phyloP scores from a whole-genome alignment of 2,797 vertebrate species.

The Morus bassanus region DNA sequence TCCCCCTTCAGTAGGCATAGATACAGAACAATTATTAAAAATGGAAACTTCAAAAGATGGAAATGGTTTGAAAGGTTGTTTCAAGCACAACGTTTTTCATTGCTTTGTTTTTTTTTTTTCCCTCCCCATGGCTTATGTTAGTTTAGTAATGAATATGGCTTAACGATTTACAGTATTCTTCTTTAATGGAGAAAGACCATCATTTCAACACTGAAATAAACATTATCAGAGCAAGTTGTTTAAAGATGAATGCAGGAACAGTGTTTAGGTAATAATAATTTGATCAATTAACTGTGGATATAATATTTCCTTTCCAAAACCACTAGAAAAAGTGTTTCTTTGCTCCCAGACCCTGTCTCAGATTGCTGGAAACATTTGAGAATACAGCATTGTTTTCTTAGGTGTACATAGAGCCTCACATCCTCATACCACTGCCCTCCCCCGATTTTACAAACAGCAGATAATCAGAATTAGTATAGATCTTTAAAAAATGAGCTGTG shows the following conservation, averaged over 20 bases:
- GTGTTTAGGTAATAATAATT: not conserved
- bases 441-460: not conserved
- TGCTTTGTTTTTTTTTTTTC: not conserved
- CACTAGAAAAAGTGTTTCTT: not conserved
- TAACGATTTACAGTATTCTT: not conserved
- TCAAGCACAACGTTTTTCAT: not conserved
- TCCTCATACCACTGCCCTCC: not conserved
- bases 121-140: not conserved
- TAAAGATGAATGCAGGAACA: not conserved
- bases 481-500: not conserved
- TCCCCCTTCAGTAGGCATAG: rapidly evolving
- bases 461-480: not conserved
- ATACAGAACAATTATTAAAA: not conserved
- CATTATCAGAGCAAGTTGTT: not conserved
- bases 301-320: not conserved
- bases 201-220: not conserved
- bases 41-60: not conserved
- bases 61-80: not conserved
- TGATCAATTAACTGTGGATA: not conserved
- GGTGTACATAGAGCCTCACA: rapidly evolving
- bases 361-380: not conserved
- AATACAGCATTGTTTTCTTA: not conserved
- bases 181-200: not conserved
- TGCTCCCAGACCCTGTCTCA: not conserved
- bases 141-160: not conserved